Evolutionary conservation across 2,797 vertebrate genomes (phyloP).

Genomic region (Sebastes cheni): DNA sequence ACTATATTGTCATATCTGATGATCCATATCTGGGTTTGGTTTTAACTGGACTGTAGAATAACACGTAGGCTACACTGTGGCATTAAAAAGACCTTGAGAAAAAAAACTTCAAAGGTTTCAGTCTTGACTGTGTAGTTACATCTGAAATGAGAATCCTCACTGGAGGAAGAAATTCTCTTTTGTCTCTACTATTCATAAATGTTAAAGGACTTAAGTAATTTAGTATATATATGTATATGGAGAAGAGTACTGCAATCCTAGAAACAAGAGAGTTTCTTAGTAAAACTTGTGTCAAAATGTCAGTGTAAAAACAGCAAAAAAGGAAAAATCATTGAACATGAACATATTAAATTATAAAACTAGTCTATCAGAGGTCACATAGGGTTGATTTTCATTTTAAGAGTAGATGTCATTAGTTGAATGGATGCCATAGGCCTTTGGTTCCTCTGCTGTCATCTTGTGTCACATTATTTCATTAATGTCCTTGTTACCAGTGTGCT

Average conservation of each 20-base stretch:
- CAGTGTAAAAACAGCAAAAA: not conserved
- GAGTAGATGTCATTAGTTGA: not conserved
- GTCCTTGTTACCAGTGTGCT: not conserved
- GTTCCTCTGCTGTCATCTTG: conserved; percentile 1
- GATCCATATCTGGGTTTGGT: not conserved
- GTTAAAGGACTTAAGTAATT: not conserved
- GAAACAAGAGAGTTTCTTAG: not conserved
- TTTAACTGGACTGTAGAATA: not conserved
- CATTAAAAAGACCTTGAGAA: not conserved
- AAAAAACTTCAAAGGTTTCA: not conserved
- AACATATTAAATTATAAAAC: not conserved
- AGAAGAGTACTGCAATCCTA: not conserved
- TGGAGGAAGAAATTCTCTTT: not conserved
- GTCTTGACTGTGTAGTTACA: not conserved
- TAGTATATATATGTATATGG: not conserved
- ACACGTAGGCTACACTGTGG: too few species aligned
- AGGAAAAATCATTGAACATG: not conserved
- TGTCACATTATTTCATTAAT: conserved; percentile 37
- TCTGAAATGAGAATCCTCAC: not conserved
- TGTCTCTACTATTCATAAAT: not conserved
- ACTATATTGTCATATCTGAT: not conserved
- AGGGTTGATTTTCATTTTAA: not conserved
- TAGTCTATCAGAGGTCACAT: not conserved
- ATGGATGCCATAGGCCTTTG: not conserved
- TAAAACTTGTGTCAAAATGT: not conserved